Percentiles rank a stretch among this genome's conserved stretches.
phyloP scores from a whole-genome alignment of 2,888 invertebrate species.

The Clanis bilineata region DNA sequence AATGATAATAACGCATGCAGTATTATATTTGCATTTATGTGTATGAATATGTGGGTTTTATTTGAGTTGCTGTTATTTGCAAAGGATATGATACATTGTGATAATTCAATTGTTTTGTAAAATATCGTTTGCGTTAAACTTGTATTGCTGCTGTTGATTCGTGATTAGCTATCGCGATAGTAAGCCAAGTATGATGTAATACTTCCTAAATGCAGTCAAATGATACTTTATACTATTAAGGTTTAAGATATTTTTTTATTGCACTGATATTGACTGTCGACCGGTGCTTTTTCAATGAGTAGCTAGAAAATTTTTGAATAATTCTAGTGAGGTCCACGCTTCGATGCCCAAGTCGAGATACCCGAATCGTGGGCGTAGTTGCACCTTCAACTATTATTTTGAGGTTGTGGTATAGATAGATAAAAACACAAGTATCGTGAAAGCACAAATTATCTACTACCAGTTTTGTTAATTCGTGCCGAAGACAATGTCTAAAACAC shows the following conservation, averaged over 20 bases:
- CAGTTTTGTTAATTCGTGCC: background rate
- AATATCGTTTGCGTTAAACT: background rate
- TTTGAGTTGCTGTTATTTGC: background rate
- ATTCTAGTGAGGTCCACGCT: background rate
- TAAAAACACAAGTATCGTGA: too few relatives aligned
- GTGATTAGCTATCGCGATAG: background rate
- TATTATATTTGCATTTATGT: conserved; percentile 1
- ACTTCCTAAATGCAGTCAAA: background rate
- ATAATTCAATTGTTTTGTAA: background rate
- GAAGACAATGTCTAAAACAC: background rate
- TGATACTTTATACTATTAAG: background rate
- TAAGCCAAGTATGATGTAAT: background rate
- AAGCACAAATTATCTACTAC: too few relatives aligned
- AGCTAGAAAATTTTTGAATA: too few relatives aligned
- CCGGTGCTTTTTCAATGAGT: too few relatives aligned
- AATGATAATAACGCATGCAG: conserved; percentile 16
- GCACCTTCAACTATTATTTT: too few relatives aligned
- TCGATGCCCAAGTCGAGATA: background rate
- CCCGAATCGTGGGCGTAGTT: too few relatives aligned
- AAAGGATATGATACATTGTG: conserved; percentile 8
- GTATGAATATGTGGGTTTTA: conserved; percentile 1
- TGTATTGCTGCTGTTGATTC: background rate
- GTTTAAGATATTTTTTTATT: background rate
- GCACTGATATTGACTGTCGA: background rate
- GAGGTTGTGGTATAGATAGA: too few relatives aligned